Base-by-base conservation (phyloP, 2,888 invertebrate species). In the Dolichomitus sp. region DNA sequence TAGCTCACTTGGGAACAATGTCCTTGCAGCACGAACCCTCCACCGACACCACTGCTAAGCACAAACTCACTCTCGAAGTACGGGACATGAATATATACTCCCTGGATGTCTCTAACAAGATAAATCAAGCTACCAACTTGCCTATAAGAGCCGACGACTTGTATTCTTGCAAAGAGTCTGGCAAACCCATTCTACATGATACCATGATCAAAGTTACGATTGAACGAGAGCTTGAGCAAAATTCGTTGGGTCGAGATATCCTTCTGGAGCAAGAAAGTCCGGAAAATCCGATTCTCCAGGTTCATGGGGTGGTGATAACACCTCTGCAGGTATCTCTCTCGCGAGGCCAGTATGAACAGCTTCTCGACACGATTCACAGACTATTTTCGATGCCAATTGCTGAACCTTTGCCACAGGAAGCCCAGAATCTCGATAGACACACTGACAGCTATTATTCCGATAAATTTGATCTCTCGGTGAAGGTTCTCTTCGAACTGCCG, bases 1-100 rank as follows among this genome's bases (percentile, higher is more conserved):
- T 99, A 52, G 98, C 98, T 17, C 98, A 98, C 95, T 95, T 99
- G 85, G 99, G 99, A 50, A 97, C 97, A 92, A 99, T 99, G 93
- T 96, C 96, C 33, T 94, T 95, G 12, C 93, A 92, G 70, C 93
- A 93, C 40, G 93, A 93, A 42, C 93, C 93, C 0, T 89, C 92
- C 0, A 75, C 72, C 3, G 90, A 90, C 11, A 85, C 88, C 0
- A 87, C 85, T 52, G 87, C 87, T 0, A 92, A 89, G 40, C 92
- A 93, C 48, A 93, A 90, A 57, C 70, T 93, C 12, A 91, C 88
- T 5, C 81, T 98, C 80, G 97, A 97, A 91, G 95, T 98, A 40
- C 95, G 96, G 30, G 97, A 99, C 93, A 98, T 99, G 95, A 98
- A 98, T 92, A 94, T 99, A 37, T 98, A 96, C 91, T 97, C 98